Evolutionary conservation across 2,888 invertebrate genomes (phyloP).

Genomic region (Mesorhabditis spiculigera): DNA sequence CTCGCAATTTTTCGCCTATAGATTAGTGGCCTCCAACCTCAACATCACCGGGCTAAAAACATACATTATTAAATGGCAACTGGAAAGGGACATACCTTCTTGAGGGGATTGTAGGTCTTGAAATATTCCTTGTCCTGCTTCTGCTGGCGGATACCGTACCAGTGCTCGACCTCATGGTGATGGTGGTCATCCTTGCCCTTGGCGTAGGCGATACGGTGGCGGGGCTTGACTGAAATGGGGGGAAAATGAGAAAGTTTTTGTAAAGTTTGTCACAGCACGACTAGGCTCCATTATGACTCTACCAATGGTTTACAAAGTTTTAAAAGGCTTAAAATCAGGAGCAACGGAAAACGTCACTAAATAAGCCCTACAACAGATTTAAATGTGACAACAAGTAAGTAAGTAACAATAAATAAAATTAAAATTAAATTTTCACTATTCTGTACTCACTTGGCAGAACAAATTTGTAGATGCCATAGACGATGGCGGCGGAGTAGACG

Average conservation of each 20-base stretch:
- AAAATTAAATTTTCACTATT: too few species aligned
- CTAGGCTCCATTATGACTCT: too few species aligned
- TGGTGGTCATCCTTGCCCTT: conserved; percentile 52
- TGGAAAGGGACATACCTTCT: conserved; percentile 21
- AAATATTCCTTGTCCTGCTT: conserved; percentile 50
- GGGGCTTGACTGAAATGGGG: conserved; percentile 47
- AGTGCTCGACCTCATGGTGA: conserved; percentile 56
- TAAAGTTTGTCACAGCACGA: too few species aligned
- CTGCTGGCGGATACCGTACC: conserved; percentile 54
- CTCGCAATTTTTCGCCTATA: too few species aligned
- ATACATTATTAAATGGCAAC: not conserved
- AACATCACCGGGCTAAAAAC: conserved; percentile 30
- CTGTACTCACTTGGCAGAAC: conserved; percentile 44
- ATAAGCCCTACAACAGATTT: not conserved
- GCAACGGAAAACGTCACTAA: too few species aligned
- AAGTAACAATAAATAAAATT: not conserved
- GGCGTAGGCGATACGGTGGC: conserved; percentile 47
- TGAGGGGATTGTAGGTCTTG: conserved; percentile 52
- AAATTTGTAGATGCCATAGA: conserved; percentile 53
- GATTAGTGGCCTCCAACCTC: conserved; percentile 47
- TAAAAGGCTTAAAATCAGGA: not conserved
- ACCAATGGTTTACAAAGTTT: not conserved
- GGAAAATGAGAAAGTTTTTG: too few species aligned
- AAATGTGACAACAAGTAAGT: not conserved
- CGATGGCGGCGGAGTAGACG: conserved; percentile 51